Conservation (phyloP, 1,140 invertebrate species). For the Pseudobourletiella spinata region DNA sequence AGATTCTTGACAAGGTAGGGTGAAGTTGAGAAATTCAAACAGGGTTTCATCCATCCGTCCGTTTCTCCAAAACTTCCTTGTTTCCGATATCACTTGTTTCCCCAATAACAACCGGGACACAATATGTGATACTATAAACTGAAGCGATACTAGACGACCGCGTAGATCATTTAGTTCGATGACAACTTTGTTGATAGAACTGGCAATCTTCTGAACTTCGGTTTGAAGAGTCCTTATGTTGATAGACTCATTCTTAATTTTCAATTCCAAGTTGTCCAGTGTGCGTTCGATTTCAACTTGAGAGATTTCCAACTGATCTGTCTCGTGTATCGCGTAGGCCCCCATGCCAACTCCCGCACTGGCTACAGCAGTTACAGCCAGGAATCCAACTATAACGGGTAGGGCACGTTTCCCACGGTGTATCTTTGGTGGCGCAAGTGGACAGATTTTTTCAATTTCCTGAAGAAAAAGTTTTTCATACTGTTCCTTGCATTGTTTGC, state of each 20-base stretch:
- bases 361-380: too few species aligned
- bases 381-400: too few species aligned
- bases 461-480: slow-evolving; percentile 12
- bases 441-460: slow-evolving; percentile 23
- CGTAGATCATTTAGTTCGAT: too few species aligned
- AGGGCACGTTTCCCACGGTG: too few species aligned
- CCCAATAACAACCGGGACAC: background rate
- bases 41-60: background rate
- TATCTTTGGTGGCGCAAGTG: too few species aligned
- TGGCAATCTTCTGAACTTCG: slow-evolving; percentile 5
- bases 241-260: background rate
- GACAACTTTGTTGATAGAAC: background rate
- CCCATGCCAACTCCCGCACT: too few species aligned
- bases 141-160: too few species aligned
- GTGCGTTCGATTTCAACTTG: slow-evolving; percentile 1
- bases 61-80: background rate
- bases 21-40: slow-evolving; percentile 23
- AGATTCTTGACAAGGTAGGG: slow-evolving; percentile 9
- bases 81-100: slow-evolving; percentile 4
- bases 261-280: background rate
- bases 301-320: background rate
- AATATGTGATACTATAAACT: background rate
- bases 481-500: slow-evolving; percentile 7
- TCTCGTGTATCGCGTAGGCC: background rate
- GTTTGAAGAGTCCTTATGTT: background rate